Evolutionary conservation across 2,888 invertebrate species (phyloP).

Genomic region (Amphipyra tragopoginis): DNA sequence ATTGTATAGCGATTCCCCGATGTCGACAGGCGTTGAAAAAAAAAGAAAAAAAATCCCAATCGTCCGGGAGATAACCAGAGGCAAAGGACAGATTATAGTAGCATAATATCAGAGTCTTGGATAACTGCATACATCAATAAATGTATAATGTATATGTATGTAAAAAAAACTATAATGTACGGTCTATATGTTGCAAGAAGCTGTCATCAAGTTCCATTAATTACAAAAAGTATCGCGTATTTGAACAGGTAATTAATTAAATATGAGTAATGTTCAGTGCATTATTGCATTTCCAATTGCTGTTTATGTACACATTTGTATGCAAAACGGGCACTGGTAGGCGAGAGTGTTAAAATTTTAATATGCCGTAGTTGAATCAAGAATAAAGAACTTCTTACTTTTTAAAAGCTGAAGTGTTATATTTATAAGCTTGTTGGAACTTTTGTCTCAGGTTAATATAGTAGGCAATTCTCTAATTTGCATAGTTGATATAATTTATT

Average conservation of each 20-base stretch:
- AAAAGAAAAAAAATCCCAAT: too few species aligned
- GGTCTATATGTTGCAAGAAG: conserved; percentile 27
- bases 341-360: conserved; percentile 49
- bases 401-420: not conserved
- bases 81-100: too few species aligned
- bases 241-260: conserved; percentile 56
- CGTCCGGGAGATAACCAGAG: too few species aligned
- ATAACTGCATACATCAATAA: not conserved
- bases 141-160: too few species aligned
- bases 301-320: conserved; percentile 51
- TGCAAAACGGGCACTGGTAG: conserved; percentile 44
- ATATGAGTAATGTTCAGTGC: conserved; percentile 51
- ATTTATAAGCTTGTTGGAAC: not conserved
- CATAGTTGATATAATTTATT: conserved; percentile 38
- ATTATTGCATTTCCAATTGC: conserved; percentile 56
- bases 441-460: not conserved
- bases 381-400: conserved; percentile 16
- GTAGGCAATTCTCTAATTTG: conserved; percentile 18
- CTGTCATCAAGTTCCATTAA: conserved; percentile 43
- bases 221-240: conserved; percentile 54
- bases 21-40: too few species aligned
- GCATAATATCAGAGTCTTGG: too few species aligned
- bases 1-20: too few species aligned
- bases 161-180: conserved; percentile 15
- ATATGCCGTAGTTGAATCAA: conserved; percentile 27